Evolutionary conservation across 2,113 vertebrate species (phyloP).

Genomic region (Lampris megalopsis): DNA sequence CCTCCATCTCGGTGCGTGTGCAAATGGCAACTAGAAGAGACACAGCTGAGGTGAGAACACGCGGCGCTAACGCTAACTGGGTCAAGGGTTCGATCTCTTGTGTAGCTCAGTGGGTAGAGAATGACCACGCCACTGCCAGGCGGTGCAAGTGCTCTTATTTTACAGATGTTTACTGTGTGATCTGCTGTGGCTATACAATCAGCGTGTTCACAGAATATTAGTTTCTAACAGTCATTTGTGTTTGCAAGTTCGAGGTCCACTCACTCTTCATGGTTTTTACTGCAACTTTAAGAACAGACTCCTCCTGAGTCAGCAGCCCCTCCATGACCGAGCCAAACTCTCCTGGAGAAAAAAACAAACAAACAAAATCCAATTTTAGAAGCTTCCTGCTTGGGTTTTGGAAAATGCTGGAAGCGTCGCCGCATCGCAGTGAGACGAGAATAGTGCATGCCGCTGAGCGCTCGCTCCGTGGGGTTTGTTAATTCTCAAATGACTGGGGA

Average conservation of each 20-base stretch:
- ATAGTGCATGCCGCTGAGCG: no score
- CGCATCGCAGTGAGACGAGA: no score
- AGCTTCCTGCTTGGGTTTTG: neutral
- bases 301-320: slow-evolving; percentile 90
- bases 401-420: neutral
- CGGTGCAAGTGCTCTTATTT: no score
- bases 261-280: slow-evolving; percentile 97
- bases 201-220: no score
- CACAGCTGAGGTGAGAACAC: neutral
- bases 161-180: no score
- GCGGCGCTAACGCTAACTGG: neutral
- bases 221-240: no score
- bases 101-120: no score
- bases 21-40: slow-evolving; percentile 88
- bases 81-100: no score
- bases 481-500: no score
- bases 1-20: slow-evolving; percentile 92
- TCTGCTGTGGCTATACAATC: no score
- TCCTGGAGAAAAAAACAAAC: slow-evolving; percentile 73
- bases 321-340: slow-evolving; percentile 95
- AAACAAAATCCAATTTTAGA: slow-evolving; percentile 13
- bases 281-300: slow-evolving; percentile 89
- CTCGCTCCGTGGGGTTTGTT: neutral
- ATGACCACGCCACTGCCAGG: neutral
- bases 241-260: slow-evolving; percentile 48